These are phyloP conservation scores for Parazoanthus swiftii DNA, from an alignment of 92 coral and sea anemone genomes.

Conservation along the genomic window DNA sequence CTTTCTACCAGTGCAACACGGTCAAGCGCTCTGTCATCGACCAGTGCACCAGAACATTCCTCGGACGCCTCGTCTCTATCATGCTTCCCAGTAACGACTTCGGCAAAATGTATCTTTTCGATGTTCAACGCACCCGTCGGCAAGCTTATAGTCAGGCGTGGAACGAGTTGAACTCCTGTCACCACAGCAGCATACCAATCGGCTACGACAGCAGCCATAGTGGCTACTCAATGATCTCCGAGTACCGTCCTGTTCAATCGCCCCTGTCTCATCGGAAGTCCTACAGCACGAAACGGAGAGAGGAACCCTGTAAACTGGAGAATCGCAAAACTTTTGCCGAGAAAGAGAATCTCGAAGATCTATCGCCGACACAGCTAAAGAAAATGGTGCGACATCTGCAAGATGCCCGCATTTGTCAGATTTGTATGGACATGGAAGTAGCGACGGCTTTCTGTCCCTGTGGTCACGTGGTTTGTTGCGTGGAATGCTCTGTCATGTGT, in stretches of 20 bases:
- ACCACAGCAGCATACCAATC: conserved; percentile 64
- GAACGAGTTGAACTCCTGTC: conserved; percentile 81
- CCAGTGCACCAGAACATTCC: conserved; percentile 89
- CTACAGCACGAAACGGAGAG: conserved; percentile 58
- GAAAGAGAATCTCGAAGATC: conserved; percentile 64
- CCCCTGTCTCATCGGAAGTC: conserved; percentile 90
- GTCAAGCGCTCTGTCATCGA: conserved; percentile 97
- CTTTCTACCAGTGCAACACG: conserved; percentile 94
- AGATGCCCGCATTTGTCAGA: conserved; percentile 95
- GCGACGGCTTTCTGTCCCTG: conserved; percentile 99
- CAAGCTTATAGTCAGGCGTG: conserved; percentile 98
- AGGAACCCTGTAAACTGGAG: conserved; percentile 59
- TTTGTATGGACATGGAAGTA: conserved; percentile 97
- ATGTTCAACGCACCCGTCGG: conserved; percentile 91
- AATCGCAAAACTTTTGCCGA: conserved; percentile 55
- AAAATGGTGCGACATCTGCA: conserved; percentile 89
- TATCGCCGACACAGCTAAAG: conserved; percentile 78
- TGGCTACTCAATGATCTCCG: conserved; percentile 58
- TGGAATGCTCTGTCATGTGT: conserved; percentile 96
- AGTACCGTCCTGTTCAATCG: conserved; percentile 98
- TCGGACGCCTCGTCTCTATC: conserved; percentile 81
- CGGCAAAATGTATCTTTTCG: conserved; percentile 92
- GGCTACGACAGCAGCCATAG: conserved; percentile 54
- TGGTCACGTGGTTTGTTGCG: conserved; percentile 99
- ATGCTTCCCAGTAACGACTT: conserved; percentile 73